These are phyloP conservation scores for Ictalurus furcatus DNA, from an alignment of 2,113 vertebrate genomes.

Conservation along the genomic window DNA sequence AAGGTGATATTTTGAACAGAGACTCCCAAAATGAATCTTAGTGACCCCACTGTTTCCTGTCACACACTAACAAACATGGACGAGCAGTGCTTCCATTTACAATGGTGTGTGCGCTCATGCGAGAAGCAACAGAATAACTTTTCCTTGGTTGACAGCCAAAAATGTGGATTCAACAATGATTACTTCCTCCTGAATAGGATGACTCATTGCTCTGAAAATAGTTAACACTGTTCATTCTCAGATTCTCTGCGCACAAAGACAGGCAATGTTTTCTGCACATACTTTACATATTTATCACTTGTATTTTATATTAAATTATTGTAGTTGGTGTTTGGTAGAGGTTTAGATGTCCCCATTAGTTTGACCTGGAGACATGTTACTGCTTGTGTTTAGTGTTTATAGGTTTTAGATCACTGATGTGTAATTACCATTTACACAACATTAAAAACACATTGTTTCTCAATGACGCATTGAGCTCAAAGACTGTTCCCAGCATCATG, in stretches of 20 bases:
- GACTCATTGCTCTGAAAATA: conserved; percentile 35
- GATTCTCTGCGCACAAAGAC: conserved; percentile 20
- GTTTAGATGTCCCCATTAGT: conserved; percentile 58
- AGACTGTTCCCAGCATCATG: not conserved
- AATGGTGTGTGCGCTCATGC: conserved; percentile 36
- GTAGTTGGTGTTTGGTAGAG: conserved; percentile 53
- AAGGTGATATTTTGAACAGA: conserved; percentile 15
- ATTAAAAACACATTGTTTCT: not conserved
- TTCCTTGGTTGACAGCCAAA: conserved; percentile 34
- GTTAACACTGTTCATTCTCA: conserved; percentile 26
- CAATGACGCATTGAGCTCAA: not conserved
- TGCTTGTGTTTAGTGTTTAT: conserved; percentile 32
- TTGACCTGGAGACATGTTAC: conserved; percentile 64
- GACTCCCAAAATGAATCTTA: conserved; percentile 1
- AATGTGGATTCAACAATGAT: conserved; percentile 22
- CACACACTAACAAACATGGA: conserved; percentile 32
- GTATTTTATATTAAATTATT: conserved; percentile 69
- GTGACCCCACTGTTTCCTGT: conserved; percentile 18
- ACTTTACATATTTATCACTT: conserved; percentile 51
- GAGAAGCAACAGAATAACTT: conserved; percentile 33
- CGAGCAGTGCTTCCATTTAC: conserved; percentile 16
- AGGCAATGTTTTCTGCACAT: conserved; percentile 38
- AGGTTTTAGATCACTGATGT: conserved; percentile 28
- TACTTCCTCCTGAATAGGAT: conserved; percentile 15
- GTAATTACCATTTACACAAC: not conserved